These are phyloP conservation scores for Ficedula albicollis DNA, from an alignment of 2,797 vertebrate genomes.

Conservation along the genomic window DNA sequence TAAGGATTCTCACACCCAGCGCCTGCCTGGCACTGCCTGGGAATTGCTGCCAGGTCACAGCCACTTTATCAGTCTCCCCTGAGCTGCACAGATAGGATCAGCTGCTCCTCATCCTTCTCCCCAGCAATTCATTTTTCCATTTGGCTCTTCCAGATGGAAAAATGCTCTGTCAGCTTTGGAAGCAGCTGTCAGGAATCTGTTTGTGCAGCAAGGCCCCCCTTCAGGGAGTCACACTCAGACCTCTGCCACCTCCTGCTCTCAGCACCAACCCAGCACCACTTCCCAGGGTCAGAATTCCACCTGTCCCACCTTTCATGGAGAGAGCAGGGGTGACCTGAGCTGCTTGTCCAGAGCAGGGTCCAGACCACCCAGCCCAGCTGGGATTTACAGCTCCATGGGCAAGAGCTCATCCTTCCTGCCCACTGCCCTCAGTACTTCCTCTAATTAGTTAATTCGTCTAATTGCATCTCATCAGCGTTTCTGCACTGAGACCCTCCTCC, in stretches of 20 bases:
- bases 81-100: background rate
- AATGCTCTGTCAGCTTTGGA: background rate
- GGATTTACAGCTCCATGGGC: background rate
- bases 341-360: background rate
- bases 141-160: background rate
- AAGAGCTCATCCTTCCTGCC: background rate
- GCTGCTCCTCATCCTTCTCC: background rate
- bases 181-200: background rate
- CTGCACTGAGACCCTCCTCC: too few species aligned
- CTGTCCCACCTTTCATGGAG: fast-evolving
- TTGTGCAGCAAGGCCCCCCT: background rate
- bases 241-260: background rate
- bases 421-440: background rate
- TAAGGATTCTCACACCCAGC: background rate
- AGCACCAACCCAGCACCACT: fast-evolving
- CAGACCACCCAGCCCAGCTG: background rate
- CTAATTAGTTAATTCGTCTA: background rate
- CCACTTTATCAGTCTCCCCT: too few species aligned
- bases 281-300: background rate
- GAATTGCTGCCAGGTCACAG: background rate
- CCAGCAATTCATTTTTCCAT: background rate
- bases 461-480: background rate
- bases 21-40: background rate
- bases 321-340: background rate
- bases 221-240: background rate